A percentile compares a stretch with the other conserved stretches of the same genome.
Conservation (phyloP, 2,113 vertebrate species). For the Pheucticus melanocephalus region DNA sequence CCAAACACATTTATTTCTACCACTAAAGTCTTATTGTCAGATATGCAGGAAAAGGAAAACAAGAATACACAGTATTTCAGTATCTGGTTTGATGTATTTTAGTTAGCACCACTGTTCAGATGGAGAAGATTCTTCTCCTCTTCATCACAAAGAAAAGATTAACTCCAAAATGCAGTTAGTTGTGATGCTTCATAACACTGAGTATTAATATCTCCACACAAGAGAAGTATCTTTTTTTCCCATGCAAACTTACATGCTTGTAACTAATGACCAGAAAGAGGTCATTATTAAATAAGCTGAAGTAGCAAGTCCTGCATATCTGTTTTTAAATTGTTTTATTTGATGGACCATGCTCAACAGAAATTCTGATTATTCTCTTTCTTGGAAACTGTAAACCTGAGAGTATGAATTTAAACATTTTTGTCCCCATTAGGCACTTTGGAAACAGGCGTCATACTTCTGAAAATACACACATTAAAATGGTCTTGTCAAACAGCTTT, state of each 20-base stretch:
- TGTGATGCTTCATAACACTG: neutral
- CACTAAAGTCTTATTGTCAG: neutral
- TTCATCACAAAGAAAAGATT: neutral
- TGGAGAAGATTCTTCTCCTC: neutral
- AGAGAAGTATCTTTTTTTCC: neutral
- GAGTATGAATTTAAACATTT: neutral
- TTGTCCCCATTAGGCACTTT: neutral
- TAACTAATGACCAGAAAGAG: neutral
- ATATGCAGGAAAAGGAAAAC: neutral
- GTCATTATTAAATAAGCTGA: neutral
- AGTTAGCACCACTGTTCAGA: neutral
- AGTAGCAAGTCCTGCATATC: neutral
- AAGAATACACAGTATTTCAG: neutral
- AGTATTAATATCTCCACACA: neutral
- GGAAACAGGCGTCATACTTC: slow-evolving; percentile 9
- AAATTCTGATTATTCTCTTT: neutral
- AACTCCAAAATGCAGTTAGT: neutral
- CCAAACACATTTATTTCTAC: neutral
- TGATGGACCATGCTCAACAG: neutral
- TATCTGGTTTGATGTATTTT: neutral
- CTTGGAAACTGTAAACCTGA: neutral
- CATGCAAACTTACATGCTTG: neutral
- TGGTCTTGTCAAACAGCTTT: slow-evolving; percentile 26
- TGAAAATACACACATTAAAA: slow-evolving; percentile 23
- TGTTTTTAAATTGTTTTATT: neutral